These are phyloP conservation scores for Pseudochaenichthys georgianus DNA, from an alignment of 2,797 vertebrate species.

Conservation along the genomic window DNA sequence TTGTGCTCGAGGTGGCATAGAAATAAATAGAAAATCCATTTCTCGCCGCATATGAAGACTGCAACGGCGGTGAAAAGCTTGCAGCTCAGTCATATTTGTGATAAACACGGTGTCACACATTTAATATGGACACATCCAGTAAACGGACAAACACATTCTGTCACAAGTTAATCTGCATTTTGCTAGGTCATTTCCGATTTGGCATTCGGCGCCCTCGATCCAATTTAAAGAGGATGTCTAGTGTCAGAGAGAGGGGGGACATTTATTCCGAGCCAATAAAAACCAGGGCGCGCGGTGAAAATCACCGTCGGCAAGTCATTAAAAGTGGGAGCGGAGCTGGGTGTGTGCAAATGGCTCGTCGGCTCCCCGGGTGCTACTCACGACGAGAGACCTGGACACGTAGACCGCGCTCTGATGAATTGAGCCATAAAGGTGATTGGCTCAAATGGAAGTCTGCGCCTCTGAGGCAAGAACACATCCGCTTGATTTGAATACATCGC, in stretches of 20 bases:
- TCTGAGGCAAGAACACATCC: constrained; percentile 71
- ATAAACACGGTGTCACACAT: constrained; percentile 60
- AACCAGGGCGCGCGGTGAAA: constrained; percentile 68
- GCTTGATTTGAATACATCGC: constrained; percentile 76
- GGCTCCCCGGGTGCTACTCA: constrained; percentile 74
- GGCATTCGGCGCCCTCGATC: constrained; percentile 72
- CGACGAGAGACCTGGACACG: constrained; percentile 74
- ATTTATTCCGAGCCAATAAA: constrained; percentile 79
- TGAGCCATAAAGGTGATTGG: constrained; percentile 81
- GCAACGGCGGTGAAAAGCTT: constrained; percentile 42
- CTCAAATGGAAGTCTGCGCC: constrained; percentile 78
- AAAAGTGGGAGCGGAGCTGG: constrained; percentile 75
- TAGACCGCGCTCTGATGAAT: constrained; percentile 75
- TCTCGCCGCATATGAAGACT: constrained; percentile 45
- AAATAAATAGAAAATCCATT: constrained; percentile 66
- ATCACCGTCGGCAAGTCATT: constrained; percentile 81
- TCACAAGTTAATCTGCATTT: constrained; percentile 72
- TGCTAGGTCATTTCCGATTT: constrained; percentile 69
- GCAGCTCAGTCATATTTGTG: constrained; percentile 61
- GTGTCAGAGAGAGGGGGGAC: constrained; percentile 64
- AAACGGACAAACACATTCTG: constrained; percentile 70
- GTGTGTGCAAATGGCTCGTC: constrained; percentile 71
- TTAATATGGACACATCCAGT: constrained; percentile 64
- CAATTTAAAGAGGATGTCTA: constrained; percentile 76
- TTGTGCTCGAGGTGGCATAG: constrained; percentile 27